Evolutionary conservation across 2,888 invertebrate species (phyloP).

Genomic region (Synergus umbraculus): DNA sequence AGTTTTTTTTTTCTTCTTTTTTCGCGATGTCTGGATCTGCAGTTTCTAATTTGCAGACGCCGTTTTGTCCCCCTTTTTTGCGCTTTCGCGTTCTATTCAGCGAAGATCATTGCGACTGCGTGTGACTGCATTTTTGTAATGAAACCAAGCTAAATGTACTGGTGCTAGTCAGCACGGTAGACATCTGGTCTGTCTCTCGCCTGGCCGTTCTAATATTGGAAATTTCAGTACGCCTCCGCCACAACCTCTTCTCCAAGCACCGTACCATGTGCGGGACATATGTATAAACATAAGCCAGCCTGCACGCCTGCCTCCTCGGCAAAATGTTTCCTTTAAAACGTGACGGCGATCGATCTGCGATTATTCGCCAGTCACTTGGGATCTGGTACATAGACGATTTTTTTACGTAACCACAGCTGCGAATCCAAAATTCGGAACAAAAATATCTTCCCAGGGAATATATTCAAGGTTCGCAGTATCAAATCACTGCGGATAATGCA

Average conservation of each 20-base stretch:
- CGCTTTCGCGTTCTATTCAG: background rate
- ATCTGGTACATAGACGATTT: background rate
- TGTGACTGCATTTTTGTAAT: constrained; percentile 76
- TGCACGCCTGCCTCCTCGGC: constrained; percentile 58
- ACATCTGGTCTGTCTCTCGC: constrained; percentile 74
- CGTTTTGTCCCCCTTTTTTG: background rate
- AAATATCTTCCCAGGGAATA: background rate
- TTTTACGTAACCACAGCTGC: background rate
- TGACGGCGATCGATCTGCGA: constrained; percentile 64
- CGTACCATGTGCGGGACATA: constrained; percentile 75
- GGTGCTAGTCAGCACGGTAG: constrained; percentile 60
- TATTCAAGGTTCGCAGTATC: background rate
- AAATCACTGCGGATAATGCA: background rate
- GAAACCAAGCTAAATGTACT: constrained; percentile 73
- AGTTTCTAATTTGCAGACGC: background rate
- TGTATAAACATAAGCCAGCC: constrained; percentile 74
- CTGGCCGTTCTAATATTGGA: constrained; percentile 76
- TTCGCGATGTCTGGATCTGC: background rate
- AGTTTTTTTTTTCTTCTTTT: background rate
- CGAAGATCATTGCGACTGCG: constrained; percentile 63
- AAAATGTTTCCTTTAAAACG: constrained; percentile 65
- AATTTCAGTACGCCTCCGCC: constrained; percentile 72
- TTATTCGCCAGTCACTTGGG: constrained; percentile 51
- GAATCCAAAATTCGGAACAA: background rate
- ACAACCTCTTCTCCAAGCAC: constrained; percentile 59